Evolutionary conservation across 2,888 invertebrate genomes (phyloP).

Genomic region (Stenodema calcarata): DNA sequence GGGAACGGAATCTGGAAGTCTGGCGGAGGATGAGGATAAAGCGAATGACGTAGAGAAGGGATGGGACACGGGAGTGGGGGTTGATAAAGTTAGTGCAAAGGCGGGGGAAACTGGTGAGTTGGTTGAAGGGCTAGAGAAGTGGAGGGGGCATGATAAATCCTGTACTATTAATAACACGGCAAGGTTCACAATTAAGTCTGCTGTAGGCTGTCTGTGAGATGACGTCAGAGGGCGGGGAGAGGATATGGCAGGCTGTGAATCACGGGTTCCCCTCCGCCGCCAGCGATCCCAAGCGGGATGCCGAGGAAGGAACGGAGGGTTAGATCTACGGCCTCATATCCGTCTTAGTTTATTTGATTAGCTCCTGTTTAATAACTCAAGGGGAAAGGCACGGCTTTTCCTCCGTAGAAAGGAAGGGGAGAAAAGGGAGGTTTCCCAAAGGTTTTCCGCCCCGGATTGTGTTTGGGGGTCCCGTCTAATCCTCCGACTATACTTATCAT

Average conservation of each 20-base stretch:
- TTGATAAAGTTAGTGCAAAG: background rate
- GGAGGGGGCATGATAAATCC: conserved; percentile 29
- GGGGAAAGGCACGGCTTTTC: background rate
- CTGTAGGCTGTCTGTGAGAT: conserved; percentile 41
- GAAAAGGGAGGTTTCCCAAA: background rate
- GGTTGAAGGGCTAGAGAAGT: background rate
- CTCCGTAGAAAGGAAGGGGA: background rate
- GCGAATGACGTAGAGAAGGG: background rate
- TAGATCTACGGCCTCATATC: conserved; percentile 47
- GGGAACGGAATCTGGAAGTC: background rate
- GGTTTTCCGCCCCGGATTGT: conserved; percentile 5
- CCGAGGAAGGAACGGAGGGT: background rate
- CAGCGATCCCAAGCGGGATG: background rate
- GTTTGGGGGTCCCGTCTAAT: conserved; percentile 15
- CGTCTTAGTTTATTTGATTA: conserved; percentile 49
- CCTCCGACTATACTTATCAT: conserved; percentile 32
- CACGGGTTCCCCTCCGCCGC: background rate
- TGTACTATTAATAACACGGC: conserved; percentile 44
- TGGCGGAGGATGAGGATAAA: background rate
- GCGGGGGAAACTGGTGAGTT: background rate
- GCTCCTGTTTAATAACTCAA: conserved; percentile 49
- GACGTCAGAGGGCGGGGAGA: conserved; percentile 34
- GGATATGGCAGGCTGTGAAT: conserved; percentile 49
- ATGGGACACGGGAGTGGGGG: background rate
- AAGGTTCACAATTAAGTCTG: conserved; percentile 45